Evolutionary conservation across 2,113 vertebrate species (phyloP).

Genomic region (Pelmatolapia mariae): DNA sequence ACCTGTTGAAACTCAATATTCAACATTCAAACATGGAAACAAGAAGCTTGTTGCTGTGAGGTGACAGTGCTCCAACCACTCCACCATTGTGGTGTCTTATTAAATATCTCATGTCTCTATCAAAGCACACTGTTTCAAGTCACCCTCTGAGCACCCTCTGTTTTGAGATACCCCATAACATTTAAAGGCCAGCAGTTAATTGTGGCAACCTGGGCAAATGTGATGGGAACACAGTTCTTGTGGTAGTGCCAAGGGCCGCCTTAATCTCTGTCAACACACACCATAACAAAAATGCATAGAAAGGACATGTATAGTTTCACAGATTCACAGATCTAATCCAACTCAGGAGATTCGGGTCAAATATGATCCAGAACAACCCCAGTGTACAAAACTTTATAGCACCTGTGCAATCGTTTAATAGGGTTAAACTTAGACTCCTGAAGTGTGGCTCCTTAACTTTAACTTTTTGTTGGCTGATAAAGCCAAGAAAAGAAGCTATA

Average conservation of each 20-base stretch:
- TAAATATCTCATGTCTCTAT: background rate
- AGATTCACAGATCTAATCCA: background rate
- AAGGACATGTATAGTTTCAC: background rate
- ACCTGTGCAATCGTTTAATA: background rate
- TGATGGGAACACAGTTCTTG: background rate
- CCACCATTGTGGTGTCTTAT: background rate
- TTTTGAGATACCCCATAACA: background rate
- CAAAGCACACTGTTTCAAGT: background rate
- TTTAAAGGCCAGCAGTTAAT: background rate
- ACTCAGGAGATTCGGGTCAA: background rate
- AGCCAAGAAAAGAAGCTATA: background rate
- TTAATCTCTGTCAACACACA: background rate
- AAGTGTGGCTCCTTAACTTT: background rate
- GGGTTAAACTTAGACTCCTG: background rate
- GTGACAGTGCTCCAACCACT: background rate
- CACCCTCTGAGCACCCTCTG: background rate
- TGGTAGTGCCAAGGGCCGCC: background rate
- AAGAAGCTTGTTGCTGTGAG: background rate
- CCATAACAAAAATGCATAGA: background rate
- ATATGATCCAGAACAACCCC: background rate
- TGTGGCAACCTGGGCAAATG: background rate
- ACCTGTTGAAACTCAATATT: background rate
- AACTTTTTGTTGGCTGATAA: background rate
- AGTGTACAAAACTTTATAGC: background rate
- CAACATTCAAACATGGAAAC: background rate